Conservation (phyloP, 2,113 vertebrate genomes). For the Scortum barcoo region DNA sequence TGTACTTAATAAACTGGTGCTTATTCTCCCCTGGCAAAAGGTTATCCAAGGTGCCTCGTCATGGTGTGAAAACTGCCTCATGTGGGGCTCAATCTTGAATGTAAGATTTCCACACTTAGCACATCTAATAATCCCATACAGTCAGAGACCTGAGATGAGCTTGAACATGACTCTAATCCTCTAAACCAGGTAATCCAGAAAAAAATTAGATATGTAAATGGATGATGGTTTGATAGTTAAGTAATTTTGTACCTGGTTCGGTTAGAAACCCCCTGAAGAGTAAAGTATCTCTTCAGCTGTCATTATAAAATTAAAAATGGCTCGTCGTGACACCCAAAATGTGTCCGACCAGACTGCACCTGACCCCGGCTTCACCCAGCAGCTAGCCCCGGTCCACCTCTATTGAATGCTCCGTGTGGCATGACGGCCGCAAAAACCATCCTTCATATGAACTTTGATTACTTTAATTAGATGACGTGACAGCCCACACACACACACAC, state of each 20-base stretch:
- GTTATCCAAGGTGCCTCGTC: background rate
- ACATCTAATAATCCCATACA: background rate
- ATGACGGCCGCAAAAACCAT: background rate
- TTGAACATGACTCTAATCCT: background rate
- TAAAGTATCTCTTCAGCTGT: background rate
- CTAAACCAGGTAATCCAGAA: background rate
- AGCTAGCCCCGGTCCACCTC: background rate
- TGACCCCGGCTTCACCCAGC: background rate
- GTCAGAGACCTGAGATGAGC: background rate
- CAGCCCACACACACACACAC: constrained; percentile 42
- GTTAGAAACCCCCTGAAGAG: background rate
- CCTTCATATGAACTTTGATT: background rate
- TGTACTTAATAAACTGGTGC: background rate
- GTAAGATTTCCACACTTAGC: background rate
- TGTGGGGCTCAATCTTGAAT: background rate
- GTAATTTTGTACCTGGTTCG: too few relatives aligned
- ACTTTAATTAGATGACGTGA: constrained; percentile 35
- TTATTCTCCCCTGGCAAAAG: background rate
- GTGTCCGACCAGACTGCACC: constrained; percentile 16
- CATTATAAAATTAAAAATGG: too few relatives aligned
- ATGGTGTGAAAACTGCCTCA: too few relatives aligned
- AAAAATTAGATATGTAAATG: background rate
- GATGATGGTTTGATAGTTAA: too few relatives aligned
- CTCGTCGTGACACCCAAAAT: constrained; percentile 51
- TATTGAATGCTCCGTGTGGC: background rate